Evolutionary conservation across 2,113 vertebrate genomes (phyloP).

Genomic region (Actenoides hombroni): DNA sequence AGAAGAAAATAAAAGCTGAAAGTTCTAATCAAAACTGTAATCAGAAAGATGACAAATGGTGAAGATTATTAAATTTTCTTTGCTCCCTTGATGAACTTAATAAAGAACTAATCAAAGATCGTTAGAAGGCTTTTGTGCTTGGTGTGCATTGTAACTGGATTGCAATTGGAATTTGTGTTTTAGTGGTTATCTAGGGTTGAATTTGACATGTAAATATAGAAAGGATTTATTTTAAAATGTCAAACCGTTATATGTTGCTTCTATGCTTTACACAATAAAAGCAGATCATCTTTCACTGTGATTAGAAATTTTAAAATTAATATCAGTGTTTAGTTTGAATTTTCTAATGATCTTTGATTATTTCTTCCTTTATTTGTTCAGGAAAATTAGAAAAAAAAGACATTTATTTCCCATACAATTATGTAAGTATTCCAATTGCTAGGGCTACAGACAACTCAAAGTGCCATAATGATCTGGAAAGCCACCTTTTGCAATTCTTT

Average conservation of each 20-base stretch:
- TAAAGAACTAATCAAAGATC: conserved; percentile 99
- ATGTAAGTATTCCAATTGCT: conserved; percentile 46
- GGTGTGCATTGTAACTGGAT: conserved; percentile 77
- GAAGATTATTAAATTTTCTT: conserved; percentile 96
- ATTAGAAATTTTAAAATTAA: conserved; percentile 68
- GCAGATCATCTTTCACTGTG: conserved; percentile 53
- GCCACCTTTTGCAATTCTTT: conserved; percentile 24
- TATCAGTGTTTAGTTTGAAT: conserved; percentile 67
- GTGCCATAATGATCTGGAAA: conserved; percentile 50
- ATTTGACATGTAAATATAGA: conserved; percentile 72
- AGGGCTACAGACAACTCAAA: conserved; percentile 56
- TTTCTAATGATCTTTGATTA: conserved; percentile 93
- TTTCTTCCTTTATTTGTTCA: conserved; percentile 88
- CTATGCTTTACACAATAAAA: conserved; percentile 51
- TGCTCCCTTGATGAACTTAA: conserved; percentile 95
- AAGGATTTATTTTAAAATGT: conserved; percentile 74
- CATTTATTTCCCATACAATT: conserved; percentile 60
- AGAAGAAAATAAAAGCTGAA: conserved; percentile 82
- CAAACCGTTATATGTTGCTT: conserved; percentile 68
- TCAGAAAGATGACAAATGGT: conserved; percentile 92
- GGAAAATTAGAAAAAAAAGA: conserved; percentile 77
- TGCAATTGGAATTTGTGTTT: conserved; percentile 80
- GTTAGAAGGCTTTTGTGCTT: conserved; percentile 91
- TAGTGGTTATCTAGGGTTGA: conserved; percentile 64
- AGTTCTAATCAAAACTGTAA: conserved; percentile 91